Evolutionary conservation across 2,888 invertebrate genomes (phyloP).

Genomic region (Cetonia aurata): DNA sequence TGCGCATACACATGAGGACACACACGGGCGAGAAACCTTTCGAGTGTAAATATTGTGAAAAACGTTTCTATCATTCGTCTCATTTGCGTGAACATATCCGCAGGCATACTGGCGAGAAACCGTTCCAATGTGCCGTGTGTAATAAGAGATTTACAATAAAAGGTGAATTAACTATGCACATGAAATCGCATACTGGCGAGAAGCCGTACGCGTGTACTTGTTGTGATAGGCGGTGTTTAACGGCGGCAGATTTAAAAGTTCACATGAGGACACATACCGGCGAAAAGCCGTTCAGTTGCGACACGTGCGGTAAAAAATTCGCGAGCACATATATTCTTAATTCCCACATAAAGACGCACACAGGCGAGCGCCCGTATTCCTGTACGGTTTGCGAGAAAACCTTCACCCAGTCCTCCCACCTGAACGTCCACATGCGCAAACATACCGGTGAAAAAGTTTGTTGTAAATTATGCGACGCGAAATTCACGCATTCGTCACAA

Average conservation of each 20-base stretch:
- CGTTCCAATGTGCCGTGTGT: constrained; percentile 63
- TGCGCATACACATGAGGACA: constrained; percentile 63
- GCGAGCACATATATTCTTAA: constrained; percentile 73
- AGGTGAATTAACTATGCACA: constrained; percentile 67
- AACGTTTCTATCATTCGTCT: constrained; percentile 64
- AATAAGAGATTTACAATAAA: constrained; percentile 63
- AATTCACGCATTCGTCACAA: constrained; percentile 64
- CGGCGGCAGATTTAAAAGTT: constrained; percentile 68
- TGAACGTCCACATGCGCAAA: constrained; percentile 71
- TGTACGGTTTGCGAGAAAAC: constrained; percentile 72
- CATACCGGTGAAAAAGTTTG: constrained; percentile 70
- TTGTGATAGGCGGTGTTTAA: constrained; percentile 72
- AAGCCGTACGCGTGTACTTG: constrained; percentile 70
- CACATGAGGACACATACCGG: constrained; percentile 67
- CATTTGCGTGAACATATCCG: constrained; percentile 63
- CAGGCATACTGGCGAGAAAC: constrained; percentile 64
- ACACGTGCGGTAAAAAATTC: constrained; percentile 67
- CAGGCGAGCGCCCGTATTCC: constrained; percentile 73
- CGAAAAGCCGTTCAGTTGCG: constrained; percentile 62
- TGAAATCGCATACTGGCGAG: constrained; percentile 69
- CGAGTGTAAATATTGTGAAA: constrained; percentile 64
- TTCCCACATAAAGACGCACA: constrained; percentile 73
- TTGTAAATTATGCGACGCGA: constrained; percentile 61
- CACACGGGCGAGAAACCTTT: constrained; percentile 66
- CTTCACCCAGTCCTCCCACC: constrained; percentile 74